Evolutionary conservation across 1,140 invertebrate genomes (phyloP).

Genomic region (Anastatus disparis): DNA sequence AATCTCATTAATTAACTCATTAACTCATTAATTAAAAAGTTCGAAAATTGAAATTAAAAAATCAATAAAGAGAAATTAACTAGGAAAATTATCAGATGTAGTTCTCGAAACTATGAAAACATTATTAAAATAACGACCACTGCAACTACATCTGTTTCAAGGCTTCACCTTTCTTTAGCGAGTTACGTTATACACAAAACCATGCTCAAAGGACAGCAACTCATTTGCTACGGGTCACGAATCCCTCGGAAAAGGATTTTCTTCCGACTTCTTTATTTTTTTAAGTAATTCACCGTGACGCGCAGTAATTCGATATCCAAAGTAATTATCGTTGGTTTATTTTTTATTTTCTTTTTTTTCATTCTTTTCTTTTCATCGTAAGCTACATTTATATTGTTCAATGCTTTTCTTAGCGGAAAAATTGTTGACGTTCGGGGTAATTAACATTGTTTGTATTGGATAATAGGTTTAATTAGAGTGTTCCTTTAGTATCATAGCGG

Average conservation of each 20-base stretch:
- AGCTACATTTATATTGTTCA: background rate
- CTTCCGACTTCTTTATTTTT: slow-evolving; percentile 26
- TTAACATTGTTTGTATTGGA: background rate
- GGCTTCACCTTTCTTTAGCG: no score
- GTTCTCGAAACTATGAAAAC: no score
- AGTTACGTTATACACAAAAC: no score
- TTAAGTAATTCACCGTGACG: slow-evolving; percentile 5
- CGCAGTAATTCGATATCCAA: slow-evolving; percentile 3
- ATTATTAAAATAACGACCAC: no score
- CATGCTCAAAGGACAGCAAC: slow-evolving; percentile 55
- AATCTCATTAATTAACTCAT: no score
- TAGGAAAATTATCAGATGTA: no score
- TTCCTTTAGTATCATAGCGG: background rate
- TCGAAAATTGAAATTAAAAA: no score
- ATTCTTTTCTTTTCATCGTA: background rate
- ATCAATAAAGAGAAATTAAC: no score
- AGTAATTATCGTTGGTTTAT: background rate
- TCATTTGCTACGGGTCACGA: slow-evolving; percentile 59
- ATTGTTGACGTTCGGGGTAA: background rate
- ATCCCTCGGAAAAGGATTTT: slow-evolving; percentile 55
- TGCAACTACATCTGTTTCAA: no score
- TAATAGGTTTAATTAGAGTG: background rate
- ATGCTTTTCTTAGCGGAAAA: background rate
- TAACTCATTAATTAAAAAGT: no score
- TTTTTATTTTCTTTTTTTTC: background rate